Base-by-base conservation (phyloP, 2,113 vertebrate species). In the Menura novaehollandiae region DNA sequence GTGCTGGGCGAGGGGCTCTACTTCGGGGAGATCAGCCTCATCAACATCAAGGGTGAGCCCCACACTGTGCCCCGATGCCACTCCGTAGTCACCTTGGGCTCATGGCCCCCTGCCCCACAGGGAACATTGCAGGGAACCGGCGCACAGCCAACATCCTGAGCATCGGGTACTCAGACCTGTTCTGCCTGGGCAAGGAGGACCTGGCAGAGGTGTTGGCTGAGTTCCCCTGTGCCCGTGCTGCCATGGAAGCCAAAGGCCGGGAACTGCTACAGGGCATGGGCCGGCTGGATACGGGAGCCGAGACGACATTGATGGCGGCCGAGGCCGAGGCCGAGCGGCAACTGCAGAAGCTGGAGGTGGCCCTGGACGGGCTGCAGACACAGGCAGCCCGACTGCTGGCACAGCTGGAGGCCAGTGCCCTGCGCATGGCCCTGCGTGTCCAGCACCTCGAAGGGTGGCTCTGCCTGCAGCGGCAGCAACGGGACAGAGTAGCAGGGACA, bases 21-120 rank as follows among this genome's bases (percentile, higher is more conserved):
- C 96, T 99, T 99, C 33, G 99, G 99, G 41, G 99, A 99, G 98
- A 99, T 99, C 96, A 99, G 99, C 95, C 99, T 99, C 96, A 98
- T 99, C 75, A 98, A 99, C 92, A 99, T 99, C 88, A 99, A 98
- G 98, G 99, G 99, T 99, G 81, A 77, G 73, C 8, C 15, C 6
- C 15, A 1, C 9, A 0, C 77, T 0, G 7, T 3, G 4, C 22
- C 49, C 27, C 0, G 3, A 0, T 1, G 1, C 22, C 0, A 14
- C 10, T 9, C 33, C 10, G 1, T 0, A 2, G 3, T 3, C 5
- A 3, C 14, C 23, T 10, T 0, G 1, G 64, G 52, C 69, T 43
- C 46, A 67, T 0, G 3, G 71, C 51, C 47, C 58, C 37, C 5
- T 0, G 3, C 14, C 17, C 47, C 9, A 0, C 78, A 99, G 99